Conservation (phyloP, 2,797 vertebrate genomes). For the Poeciliopsis gracilis region DNA sequence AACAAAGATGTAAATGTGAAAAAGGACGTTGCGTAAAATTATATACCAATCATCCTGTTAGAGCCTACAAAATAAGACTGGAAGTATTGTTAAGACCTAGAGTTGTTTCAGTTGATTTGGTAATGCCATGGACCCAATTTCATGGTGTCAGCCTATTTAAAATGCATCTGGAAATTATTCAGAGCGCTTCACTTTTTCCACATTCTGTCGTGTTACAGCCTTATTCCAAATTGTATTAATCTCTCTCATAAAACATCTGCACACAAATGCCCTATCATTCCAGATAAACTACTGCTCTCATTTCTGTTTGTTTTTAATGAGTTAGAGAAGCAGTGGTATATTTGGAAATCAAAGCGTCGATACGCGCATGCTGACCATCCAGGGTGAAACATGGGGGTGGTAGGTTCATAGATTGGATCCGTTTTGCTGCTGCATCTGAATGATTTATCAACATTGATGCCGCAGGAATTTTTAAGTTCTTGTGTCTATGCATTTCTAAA, state of each 20-base stretch:
- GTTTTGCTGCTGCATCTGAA: not conserved
- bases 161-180: not conserved
- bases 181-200: not conserved
- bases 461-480: not conserved
- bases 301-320: not conserved
- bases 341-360: not conserved
- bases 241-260: not conserved
- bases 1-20: not conserved
- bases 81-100: not conserved
- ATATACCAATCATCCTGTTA: not conserved
- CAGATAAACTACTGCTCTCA: not conserved
- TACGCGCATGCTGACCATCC: not conserved
- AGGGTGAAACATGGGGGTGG: not conserved
- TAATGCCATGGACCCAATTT: not conserved
- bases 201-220: not conserved
- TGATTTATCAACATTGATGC: not conserved
- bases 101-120: not conserved
- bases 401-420: not conserved
- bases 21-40: not conserved
- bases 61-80: not conserved
- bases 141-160: not conserved
- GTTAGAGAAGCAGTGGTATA: not conserved
- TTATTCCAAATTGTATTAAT: not conserved
- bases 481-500: not conserved
- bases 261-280: not conserved